These are phyloP conservation scores for Potamilus streckersoni DNA, from an alignment of 1,140 invertebrate species.

Conservation along the genomic window DNA sequence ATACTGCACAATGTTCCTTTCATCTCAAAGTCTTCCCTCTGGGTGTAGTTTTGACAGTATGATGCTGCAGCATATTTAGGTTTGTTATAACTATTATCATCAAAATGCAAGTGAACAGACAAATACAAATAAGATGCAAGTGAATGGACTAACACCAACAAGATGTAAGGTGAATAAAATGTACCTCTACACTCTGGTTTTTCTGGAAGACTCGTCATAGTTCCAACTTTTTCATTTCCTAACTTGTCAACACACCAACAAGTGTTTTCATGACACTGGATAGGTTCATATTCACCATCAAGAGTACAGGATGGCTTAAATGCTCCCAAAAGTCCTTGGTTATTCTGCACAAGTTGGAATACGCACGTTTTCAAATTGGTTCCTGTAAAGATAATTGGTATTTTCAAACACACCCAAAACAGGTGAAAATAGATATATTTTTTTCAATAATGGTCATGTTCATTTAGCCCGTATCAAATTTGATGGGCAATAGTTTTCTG, in stretches of 20 bases:
- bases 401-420: not conserved
- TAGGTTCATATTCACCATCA: conserved; percentile 46
- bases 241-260: conserved; percentile 53
- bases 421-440: not conserved
- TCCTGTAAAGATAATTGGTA: conserved; percentile 43
- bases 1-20: too few relatives aligned
- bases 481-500: not conserved
- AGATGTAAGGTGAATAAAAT: not conserved
- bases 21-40: too few relatives aligned
- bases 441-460: not conserved
- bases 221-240: conserved; percentile 33
- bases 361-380: conserved; percentile 53
- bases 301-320: conserved; percentile 47
- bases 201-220: conserved; percentile 26
- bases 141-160: not conserved
- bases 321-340: conserved; percentile 36
- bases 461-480: not conserved
- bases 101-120: too few relatives aligned
- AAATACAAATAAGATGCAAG: not conserved
- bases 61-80: too few relatives aligned
- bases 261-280: conserved; percentile 48
- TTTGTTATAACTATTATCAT: too few relatives aligned
- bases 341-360: conserved; percentile 42
- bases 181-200: conserved; percentile 39
- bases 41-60: too few relatives aligned